phyloP scores from a whole-genome alignment of 2,797 vertebrate genomes.

The Peromyscus nudipes region DNA sequence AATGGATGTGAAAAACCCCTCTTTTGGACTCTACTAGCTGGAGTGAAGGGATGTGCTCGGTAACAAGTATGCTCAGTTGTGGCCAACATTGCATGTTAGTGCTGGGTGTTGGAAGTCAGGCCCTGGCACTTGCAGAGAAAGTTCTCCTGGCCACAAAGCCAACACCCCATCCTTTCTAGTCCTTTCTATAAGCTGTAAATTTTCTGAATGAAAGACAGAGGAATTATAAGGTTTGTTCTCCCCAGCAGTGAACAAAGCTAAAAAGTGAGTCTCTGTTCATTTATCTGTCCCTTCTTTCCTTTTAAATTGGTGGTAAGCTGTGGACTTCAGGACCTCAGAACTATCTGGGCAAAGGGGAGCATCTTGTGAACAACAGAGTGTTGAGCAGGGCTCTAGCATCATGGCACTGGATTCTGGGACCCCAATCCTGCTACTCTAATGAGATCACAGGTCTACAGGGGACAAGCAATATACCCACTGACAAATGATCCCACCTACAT shows the following conservation, averaged over 20 bases:
- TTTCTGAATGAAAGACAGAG: background rate
- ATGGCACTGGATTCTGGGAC: background rate
- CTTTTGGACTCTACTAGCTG: background rate
- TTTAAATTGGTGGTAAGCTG: background rate
- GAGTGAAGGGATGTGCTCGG: background rate
- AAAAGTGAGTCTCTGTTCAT: background rate
- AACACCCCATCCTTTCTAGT: background rate
- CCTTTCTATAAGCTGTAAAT: background rate
- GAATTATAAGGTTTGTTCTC: background rate
- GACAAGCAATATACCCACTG: background rate
- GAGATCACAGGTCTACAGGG: background rate
- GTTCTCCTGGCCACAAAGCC: background rate
- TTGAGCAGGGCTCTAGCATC: background rate
- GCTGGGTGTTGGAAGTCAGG: background rate
- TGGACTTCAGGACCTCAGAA: background rate
- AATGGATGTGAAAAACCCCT: background rate
- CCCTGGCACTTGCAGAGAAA: background rate
- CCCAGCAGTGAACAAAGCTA: background rate
- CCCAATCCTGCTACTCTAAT: background rate
- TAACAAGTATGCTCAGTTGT: background rate
- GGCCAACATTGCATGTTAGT: background rate
- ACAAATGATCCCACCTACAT: background rate
- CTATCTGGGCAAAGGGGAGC: background rate
- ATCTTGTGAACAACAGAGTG: background rate
- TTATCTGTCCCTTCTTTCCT: background rate